Conservation (phyloP, 1,140 invertebrate genomes). For the Meloidogyne hapla region DNA sequence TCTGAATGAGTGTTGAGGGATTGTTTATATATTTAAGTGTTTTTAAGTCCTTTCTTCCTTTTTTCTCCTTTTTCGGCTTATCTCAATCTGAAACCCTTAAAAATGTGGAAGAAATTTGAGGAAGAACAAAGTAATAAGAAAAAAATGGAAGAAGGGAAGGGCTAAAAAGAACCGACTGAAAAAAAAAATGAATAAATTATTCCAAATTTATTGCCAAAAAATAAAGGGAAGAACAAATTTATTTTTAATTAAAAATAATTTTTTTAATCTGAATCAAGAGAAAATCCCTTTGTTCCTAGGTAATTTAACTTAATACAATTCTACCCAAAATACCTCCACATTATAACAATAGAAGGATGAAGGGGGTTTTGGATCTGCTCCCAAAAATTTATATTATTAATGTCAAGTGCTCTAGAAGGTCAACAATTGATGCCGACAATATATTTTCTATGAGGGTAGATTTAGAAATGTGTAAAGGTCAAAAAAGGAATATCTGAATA, state of each 20-base stretch:
- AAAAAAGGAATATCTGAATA: background rate
- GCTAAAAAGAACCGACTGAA: background rate
- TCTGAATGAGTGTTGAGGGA: background rate
- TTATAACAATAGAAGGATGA: background rate
- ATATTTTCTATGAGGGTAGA: background rate
- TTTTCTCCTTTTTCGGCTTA: background rate
- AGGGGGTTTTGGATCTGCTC: background rate
- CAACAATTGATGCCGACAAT: background rate
- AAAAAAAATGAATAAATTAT: background rate
- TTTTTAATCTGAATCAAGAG: background rate
- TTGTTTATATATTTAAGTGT: constrained; percentile 6
- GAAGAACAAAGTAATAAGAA: background rate
- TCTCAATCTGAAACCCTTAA: background rate
- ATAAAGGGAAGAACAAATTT: background rate
- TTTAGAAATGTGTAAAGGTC: background rate
- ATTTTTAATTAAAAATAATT: background rate
- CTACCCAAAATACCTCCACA: background rate
- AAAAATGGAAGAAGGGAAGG: background rate
- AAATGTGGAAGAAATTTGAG: background rate
- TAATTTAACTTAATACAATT: background rate
- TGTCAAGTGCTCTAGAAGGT: background rate
- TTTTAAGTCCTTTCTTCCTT: background rate
- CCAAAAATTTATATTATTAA: background rate
- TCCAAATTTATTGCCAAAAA: background rate
- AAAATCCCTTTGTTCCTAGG: background rate